These are phyloP conservation scores for Gorilla gorilla DNA, from an alignment of 2,113 vertebrate genomes.

Conservation along the genomic window DNA sequence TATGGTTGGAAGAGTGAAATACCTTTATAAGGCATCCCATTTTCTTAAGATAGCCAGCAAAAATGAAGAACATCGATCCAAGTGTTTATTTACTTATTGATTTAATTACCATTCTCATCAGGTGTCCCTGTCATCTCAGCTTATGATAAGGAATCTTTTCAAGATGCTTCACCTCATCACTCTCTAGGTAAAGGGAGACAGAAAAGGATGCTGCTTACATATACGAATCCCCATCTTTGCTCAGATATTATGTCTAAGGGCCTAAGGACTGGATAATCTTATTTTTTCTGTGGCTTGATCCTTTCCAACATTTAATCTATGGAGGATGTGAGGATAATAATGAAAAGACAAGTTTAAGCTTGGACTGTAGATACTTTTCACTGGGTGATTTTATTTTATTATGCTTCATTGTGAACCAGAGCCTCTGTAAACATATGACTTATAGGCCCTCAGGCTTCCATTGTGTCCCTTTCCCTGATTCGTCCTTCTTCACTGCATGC, in stretches of 20 bases:
- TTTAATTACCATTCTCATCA: conserved; percentile 69
- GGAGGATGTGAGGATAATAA: neutral
- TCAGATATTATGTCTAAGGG: neutral
- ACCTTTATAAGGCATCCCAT: conserved; percentile 75
- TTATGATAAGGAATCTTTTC: conserved; percentile 74
- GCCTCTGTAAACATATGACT: neutral
- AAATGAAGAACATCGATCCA: conserved; percentile 70
- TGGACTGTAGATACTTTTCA: neutral
- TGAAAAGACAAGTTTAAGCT: neutral
- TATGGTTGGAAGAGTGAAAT: conserved; percentile 64
- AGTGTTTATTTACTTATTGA: conserved; percentile 81
- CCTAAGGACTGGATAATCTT: neutral
- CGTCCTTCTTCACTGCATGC: neutral
- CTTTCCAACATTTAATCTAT: neutral
- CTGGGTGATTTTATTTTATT: neutral
- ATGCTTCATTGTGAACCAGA: neutral
- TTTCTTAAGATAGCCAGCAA: conserved; percentile 71
- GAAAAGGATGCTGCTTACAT: conserved; percentile 43
- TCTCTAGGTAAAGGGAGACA: conserved; percentile 50
- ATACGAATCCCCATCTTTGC: neutral
- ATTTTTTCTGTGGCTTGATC: conserved; percentile 4
- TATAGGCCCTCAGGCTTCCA: neutral
- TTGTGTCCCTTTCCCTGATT: neutral
- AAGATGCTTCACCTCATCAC: conserved; percentile 72
- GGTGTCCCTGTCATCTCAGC: conserved; percentile 70